These are phyloP conservation scores for Gasterosteus nipponicus DNA, from an alignment of 2,113 vertebrate species.

Conservation along the genomic window DNA sequence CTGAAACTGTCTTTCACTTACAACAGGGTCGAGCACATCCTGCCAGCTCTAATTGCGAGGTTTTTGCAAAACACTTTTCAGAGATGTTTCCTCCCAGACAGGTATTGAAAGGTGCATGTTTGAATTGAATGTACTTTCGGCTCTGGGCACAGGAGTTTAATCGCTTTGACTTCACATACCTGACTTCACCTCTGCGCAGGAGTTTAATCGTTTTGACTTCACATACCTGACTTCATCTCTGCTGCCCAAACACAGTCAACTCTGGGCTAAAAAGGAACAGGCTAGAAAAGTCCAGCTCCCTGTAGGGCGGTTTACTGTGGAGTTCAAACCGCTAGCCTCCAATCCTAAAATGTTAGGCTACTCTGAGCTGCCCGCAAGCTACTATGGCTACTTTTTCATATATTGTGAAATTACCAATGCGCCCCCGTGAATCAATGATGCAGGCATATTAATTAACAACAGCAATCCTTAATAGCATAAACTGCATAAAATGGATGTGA, in stretches of 20 bases:
- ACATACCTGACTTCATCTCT: slow-evolving; percentile 35
- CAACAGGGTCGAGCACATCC: slow-evolving; percentile 20
- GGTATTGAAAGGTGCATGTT: slow-evolving; percentile 45
- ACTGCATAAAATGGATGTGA: not conserved
- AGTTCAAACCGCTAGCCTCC: not conserved
- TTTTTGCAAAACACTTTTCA: slow-evolving; percentile 56
- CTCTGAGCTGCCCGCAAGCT: not conserved
- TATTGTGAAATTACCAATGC: not conserved
- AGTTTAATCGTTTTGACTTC: slow-evolving; percentile 49
- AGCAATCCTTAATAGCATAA: not conserved
- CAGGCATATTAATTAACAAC: not conserved
- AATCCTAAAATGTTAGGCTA: not conserved
- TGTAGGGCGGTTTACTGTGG: not conserved
- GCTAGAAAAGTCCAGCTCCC: slow-evolving; percentile 16
- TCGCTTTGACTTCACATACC: slow-evolving; percentile 39
- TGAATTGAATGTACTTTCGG: slow-evolving; percentile 45
- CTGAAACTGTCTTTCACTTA: slow-evolving; percentile 58
- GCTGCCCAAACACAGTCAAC: slow-evolving; percentile 26
- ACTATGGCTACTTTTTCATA: not conserved
- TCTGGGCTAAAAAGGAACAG: slow-evolving; percentile 25
- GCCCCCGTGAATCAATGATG: not conserved
- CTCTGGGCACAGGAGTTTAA: slow-evolving; percentile 48
- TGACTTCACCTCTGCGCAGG: too few relatives aligned
- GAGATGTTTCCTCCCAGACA: slow-evolving; percentile 34
- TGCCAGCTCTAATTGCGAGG: slow-evolving; percentile 51